phyloP scores from a whole-genome alignment of 2,113 vertebrate species.

The Oncorhynchus clarkii region DNA sequence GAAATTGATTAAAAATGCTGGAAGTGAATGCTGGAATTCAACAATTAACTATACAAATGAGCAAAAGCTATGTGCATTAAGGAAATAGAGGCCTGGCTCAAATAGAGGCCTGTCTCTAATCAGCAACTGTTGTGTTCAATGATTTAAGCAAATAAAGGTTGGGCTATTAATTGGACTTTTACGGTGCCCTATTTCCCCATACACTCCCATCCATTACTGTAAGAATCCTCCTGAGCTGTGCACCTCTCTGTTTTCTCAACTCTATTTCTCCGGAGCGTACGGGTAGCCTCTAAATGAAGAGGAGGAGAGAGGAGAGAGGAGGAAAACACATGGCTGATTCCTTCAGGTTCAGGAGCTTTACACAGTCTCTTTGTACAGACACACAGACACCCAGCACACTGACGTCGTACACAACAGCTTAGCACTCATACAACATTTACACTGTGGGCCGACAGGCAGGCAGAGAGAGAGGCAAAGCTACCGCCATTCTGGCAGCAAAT shows the following conservation, averaged over 20 bases:
- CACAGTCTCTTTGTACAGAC: constrained; percentile 73
- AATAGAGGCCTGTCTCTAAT: too few species aligned
- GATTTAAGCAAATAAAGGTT: too few species aligned
- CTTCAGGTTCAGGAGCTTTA: constrained; percentile 86
- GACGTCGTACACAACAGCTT: constrained; percentile 81
- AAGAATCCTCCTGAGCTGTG: not conserved
- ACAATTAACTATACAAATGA: too few species aligned
- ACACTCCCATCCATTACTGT: constrained; percentile 5
- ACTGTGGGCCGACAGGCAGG: constrained; percentile 34
- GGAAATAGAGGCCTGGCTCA: too few species aligned
- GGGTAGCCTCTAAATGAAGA: not conserved
- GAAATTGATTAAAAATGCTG: too few species aligned
- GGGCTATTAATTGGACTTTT: too few species aligned
- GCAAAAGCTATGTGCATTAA: too few species aligned
- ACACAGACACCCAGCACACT: constrained; percentile 71
- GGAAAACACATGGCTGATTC: constrained; percentile 78
- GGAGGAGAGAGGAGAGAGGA: constrained; percentile 31
- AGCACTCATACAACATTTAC: constrained; percentile 89
- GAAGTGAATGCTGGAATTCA: too few species aligned
- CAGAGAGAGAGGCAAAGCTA: constrained; percentile 42
- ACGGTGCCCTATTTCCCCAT: too few species aligned
- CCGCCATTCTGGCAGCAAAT: constrained; percentile 56
- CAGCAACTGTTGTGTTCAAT: too few species aligned
- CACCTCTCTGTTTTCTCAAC: not conserved
- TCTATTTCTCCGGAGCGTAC: not conserved